Conservation (phyloP, 2,888 invertebrate species). For the Bugula neritina region DNA sequence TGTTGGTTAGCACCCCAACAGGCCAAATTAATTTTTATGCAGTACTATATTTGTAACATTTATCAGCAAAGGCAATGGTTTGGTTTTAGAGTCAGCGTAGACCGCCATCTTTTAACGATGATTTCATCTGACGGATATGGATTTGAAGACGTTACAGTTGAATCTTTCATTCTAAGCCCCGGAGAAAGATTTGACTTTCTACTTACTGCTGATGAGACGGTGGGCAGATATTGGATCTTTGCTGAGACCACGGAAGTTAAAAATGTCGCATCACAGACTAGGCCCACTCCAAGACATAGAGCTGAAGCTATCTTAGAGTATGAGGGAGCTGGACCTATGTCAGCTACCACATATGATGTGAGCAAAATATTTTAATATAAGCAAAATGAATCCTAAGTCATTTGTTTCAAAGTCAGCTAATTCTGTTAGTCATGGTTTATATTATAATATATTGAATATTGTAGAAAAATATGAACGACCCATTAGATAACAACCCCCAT, state of each 20-base stretch:
- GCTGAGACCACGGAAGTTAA: slow-evolving; percentile 33
- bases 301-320: not conserved
- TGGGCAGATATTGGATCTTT: slow-evolving; percentile 39
- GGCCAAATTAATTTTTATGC: too few species aligned
- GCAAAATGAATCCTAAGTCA: too few species aligned
- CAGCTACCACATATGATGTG: not conserved
- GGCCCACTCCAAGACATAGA: not conserved
- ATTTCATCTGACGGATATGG: slow-evolving; percentile 38
- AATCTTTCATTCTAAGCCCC: slow-evolving; percentile 35
- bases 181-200: slow-evolving; percentile 42
- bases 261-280: not conserved
- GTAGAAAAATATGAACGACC: too few species aligned
- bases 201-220: slow-evolving; percentile 33
- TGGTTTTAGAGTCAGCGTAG: not conserved
- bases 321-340: slow-evolving; percentile 9
- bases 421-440: too few species aligned
- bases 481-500: too few species aligned
- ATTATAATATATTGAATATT: too few species aligned
- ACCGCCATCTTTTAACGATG: slow-evolving; percentile 34
- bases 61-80: too few species aligned
- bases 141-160: slow-evolving; percentile 33
- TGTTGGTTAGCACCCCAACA: too few species aligned
- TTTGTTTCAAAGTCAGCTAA: too few species aligned
- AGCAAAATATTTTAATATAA: slow-evolving; percentile 30
- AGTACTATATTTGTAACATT: too few species aligned